Base-by-base conservation (phyloP, 2,113 vertebrate genomes). In the Lasiurus cinereus region DNA sequence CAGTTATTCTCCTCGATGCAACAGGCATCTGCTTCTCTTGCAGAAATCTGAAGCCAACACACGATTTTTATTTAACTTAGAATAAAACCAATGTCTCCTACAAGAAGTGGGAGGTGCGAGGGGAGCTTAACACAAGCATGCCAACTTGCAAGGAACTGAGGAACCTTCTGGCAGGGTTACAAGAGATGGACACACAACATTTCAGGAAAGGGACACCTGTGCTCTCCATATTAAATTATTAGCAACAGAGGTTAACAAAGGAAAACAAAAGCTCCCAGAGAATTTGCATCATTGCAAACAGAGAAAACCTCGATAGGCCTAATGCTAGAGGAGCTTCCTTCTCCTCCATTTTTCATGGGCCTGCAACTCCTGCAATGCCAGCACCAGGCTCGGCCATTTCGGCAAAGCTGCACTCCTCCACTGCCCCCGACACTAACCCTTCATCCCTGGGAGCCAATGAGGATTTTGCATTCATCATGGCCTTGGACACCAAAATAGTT, bases 281-380 rank as follows among this genome's bases (percentile, higher is more conserved):
- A 95, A 59, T 88, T 5, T 91, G 92, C 72, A 36, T 6, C 70
- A 62, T 22, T 84, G 91, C 29, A 87, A 85, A 91, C 1, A 10
- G 93, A 76, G 77, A 79, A 97, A 88, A 73, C 33, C 54, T 46
- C 36, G 3, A 73, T 3, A 39, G 93, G 93, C 77, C 13, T 16
- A 3, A 16, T 13, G 8, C 80, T 86, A 39, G 66, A 36, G 87
- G 64, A 94, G 76, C 39, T 10, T 12, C n/a, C 70, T 46, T 93
- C 94, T 95, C 90, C 87, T 96, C 2, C 92, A 80, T 96, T 96
- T 96, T 91, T 97, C 96, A 96, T 56, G 87, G 80, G 89, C 92
- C 85, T 84, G 95, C 95, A 91, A 85, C 94, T 93, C 91, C 91
- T 84, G 83, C 86, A 93, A 82, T 13, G 90, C 96, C 66, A 85